Evolutionary conservation across 2,797 vertebrate species (phyloP).

Genomic region (Mareca penelope): DNA sequence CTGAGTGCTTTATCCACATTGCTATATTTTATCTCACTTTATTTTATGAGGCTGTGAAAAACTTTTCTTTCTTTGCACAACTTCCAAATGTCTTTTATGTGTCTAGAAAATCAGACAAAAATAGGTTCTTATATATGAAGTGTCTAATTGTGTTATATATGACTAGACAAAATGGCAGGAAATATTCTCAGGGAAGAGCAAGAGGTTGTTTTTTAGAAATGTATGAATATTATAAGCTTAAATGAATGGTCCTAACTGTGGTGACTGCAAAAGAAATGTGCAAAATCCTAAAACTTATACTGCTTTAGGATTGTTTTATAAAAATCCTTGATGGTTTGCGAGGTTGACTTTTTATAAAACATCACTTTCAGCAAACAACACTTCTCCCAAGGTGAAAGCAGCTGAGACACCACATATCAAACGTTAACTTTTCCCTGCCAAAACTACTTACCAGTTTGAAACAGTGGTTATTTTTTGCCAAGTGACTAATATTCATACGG

Average conservation of each 20-base stretch:
- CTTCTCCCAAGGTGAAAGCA: neutral
- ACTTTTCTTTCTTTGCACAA: neutral
- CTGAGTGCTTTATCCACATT: neutral
- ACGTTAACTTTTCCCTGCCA: neutral
- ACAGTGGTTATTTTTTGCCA: neutral
- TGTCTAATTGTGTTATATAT: neutral
- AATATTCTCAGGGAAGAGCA: neutral
- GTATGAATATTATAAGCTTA: neutral
- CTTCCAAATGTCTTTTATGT: neutral
- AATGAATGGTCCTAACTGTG: neutral
- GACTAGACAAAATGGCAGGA: neutral
- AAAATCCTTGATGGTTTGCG: neutral
- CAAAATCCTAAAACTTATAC: neutral
- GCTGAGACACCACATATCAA: neutral
- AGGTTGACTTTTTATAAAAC: neutral
- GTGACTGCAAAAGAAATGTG: neutral
- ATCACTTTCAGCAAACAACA: neutral
- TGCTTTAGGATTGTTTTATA: neutral
- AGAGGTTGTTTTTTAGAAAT: neutral
- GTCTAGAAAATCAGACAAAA: neutral
- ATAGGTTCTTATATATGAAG: neutral
- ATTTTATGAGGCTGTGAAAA: neutral
- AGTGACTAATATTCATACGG: neutral
- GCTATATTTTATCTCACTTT: neutral
- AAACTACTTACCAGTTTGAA: neutral